phyloP scores from a whole-genome alignment of 37 sponge, comb jelly and placozoan species.

The Theonella swinhoei region DNA sequence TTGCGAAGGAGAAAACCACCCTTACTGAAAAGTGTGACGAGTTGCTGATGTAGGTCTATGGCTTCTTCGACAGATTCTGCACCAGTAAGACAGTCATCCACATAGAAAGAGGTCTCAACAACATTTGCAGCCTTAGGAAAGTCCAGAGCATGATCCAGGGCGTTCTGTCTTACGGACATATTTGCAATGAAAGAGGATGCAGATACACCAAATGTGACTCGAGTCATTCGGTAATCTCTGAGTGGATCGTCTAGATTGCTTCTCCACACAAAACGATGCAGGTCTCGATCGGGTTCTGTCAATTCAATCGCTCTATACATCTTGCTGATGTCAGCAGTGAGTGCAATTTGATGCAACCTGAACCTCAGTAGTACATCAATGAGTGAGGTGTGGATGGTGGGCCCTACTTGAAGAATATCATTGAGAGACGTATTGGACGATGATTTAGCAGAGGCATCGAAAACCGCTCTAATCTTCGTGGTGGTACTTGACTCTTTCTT shows the following conservation, averaged over 20 bases:
- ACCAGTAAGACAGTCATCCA: constrained; percentile 32
- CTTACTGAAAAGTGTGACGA: neutral
- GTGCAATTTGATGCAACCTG: constrained; percentile 16
- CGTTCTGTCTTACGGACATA: constrained; percentile 57
- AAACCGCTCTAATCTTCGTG: constrained; percentile 42
- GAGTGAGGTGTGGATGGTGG: constrained; percentile 22
- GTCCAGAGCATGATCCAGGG: neutral
- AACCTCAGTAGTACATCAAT: constrained; percentile 42
- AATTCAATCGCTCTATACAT: constrained; percentile 41
- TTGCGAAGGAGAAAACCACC: constrained; percentile 39
- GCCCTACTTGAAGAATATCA: constrained; percentile 34
- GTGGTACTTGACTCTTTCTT: constrained; percentile 56
- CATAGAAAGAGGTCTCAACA: constrained; percentile 29
- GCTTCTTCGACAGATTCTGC: constrained; percentile 40
- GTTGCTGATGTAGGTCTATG: constrained; percentile 9
- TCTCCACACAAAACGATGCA: constrained; percentile 53
- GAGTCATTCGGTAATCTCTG: constrained; percentile 50
- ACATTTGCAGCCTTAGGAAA: constrained; percentile 4
- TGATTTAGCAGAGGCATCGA: constrained; percentile 54
- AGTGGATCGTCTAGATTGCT: constrained; percentile 1
- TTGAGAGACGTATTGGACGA: constrained; percentile 54
- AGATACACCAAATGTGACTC: constrained; percentile 54
- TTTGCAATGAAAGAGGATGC: constrained; percentile 55
- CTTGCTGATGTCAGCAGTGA: too few species aligned
- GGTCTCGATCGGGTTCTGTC: constrained; percentile 14